phyloP scores from a whole-genome alignment of 2,113 vertebrate genomes.

The Coturnix japonica region DNA sequence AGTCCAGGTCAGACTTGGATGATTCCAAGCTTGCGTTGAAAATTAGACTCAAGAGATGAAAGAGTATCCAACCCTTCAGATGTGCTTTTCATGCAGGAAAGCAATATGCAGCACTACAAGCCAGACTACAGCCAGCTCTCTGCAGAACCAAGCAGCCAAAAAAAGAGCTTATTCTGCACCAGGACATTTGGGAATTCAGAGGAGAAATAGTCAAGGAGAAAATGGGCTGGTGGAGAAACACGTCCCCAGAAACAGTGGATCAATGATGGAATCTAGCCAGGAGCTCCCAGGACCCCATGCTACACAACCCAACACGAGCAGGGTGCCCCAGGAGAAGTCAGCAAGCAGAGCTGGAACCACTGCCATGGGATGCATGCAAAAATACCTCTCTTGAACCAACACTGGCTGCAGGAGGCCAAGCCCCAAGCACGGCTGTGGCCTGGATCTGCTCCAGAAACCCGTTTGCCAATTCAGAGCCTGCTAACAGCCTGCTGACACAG shows the following conservation, averaged over 20 bases:
- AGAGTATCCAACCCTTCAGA: not conserved
- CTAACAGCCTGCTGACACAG: constrained; percentile 61
- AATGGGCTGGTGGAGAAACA: not conserved
- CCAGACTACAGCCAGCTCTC: not conserved
- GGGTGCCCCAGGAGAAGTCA: not conserved
- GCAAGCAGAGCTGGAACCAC: not conserved
- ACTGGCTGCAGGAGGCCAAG: not conserved
- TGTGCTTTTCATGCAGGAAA: constrained; percentile 15
- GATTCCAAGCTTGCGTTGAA: not conserved
- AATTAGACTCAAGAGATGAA: constrained; percentile 27
- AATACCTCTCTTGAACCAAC: not conserved
- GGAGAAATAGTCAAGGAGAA: not conserved
- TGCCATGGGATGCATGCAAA: not conserved
- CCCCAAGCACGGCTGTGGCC: not conserved
- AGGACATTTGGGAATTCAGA: not conserved
- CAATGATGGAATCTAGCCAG: not conserved
- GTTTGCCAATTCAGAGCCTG: constrained; percentile 38
- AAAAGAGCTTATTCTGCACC: not conserved
- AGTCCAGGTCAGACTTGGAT: not conserved
- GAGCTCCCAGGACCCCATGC: not conserved
- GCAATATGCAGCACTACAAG: not conserved
- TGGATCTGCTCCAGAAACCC: not conserved
- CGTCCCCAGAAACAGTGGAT: not conserved
- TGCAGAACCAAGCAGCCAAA: not conserved
- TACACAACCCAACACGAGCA: not conserved